These are phyloP conservation scores for Spilarctia lutea DNA, from an alignment of 2,888 invertebrate species.

Conservation along the genomic window DNA sequence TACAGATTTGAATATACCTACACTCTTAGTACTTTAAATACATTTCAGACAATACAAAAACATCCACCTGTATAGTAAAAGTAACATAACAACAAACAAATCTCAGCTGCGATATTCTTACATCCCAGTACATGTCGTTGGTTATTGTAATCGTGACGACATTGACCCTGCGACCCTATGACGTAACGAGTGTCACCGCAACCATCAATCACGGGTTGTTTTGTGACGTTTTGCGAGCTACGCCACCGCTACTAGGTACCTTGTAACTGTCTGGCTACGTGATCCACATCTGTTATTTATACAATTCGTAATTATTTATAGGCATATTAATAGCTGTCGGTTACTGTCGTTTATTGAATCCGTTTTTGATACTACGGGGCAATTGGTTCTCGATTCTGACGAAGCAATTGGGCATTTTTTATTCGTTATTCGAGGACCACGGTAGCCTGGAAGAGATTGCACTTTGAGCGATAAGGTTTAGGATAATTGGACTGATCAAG, in stretches of 20 bases:
- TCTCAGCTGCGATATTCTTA: constrained; percentile 60
- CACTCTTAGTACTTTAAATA: constrained; percentile 2
- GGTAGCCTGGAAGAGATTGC: no score
- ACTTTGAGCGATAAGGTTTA: no score
- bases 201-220: constrained; percentile 79
- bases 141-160: constrained; percentile 76
- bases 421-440: not conserved
- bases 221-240: constrained; percentile 78
- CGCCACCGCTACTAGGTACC: constrained; percentile 41
- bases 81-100: constrained; percentile 40
- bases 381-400: not conserved
- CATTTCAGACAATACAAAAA: not conserved
- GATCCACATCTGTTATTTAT: constrained; percentile 31
- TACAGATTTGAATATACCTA: not conserved
- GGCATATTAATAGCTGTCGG: not conserved
- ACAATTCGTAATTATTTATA: not conserved
- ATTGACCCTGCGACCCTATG: constrained; percentile 82
- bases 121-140: constrained; percentile 55
- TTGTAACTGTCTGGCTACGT: constrained; percentile 40
- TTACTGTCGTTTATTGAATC: not conserved
- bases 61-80: constrained; percentile 18
- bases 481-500: no score
- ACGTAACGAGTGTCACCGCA: constrained; percentile 79
- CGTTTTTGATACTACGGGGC: not conserved
- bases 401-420: not conserved